phyloP scores from a whole-genome alignment of 2,797 vertebrate genomes.

The Sebastes nivosus region DNA sequence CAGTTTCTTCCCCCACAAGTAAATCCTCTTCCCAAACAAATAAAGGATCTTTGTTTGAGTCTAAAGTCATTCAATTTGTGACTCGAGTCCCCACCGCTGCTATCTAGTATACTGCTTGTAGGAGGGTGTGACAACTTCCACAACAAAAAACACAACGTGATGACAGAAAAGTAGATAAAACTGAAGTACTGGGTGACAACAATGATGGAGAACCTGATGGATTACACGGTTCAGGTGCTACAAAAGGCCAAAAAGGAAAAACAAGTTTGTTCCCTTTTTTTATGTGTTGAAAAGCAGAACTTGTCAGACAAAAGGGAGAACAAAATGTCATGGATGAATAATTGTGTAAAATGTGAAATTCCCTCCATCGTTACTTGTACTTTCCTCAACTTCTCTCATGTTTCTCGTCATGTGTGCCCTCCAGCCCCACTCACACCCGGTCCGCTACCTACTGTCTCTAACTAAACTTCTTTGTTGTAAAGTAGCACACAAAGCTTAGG shows the following conservation, averaged over 20 bases:
- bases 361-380: neutral
- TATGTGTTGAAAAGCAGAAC: conserved; percentile 5
- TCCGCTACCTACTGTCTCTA: neutral
- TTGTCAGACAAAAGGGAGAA: neutral
- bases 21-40: too few relatives aligned
- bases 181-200: neutral
- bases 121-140: neutral
- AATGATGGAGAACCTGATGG: neutral
- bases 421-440: neutral
- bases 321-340: neutral
- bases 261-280: neutral
- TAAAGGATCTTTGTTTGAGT: too few relatives aligned
- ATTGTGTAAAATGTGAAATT: neutral
- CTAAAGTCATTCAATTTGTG: too few relatives aligned
- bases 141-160: neutral
- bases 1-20: too few relatives aligned
- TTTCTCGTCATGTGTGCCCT: neutral
- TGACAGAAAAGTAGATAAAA: neutral
- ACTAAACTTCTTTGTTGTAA: neutral
- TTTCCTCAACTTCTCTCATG: neutral
- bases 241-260: neutral
- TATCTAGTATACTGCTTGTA: neutral
- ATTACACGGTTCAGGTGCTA: neutral
- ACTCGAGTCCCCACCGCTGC: too few relatives aligned
- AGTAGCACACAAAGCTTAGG: neutral